Base-by-base conservation (phyloP, 1,140 invertebrate species). In the Grapholita molesta region DNA sequence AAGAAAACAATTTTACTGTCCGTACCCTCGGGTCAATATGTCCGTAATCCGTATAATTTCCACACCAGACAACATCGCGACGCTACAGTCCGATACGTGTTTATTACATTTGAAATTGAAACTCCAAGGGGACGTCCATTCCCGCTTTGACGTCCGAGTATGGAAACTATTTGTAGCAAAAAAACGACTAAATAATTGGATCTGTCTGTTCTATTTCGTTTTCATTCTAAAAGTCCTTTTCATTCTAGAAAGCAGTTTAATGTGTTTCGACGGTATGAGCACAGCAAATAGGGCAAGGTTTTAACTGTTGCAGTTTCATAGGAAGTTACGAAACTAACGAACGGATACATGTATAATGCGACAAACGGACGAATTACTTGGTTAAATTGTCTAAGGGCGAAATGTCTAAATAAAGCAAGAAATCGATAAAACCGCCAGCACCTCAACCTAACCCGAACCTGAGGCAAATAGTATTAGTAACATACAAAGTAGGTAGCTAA, bases 21-120 rank as follows among this genome's bases (percentile, higher is more conserved):
- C 42, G 21, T 48, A 21, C 42, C 42, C 42, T 48, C 42, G 42
- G 18, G 42, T 48, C 42, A 48, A 48, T 48, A 48, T 7, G 42
- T 48, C 42, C 42, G 42, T 48, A 61, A 18, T n/a, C n/a, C n/a
- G n/a, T n/a, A n/a, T n/a, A n/a, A 61, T 15, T 28, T 61, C 25
- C 55, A 15, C 55, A 21, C 12, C 55, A 61, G 23, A 32, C 5
- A 15, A 6, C 25, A 61, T 61, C 25, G 3, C 53, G 25, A 15
- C 24, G 28, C 6, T 61, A 25, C 28, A 61, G 25, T 15, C 4
- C 12, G 25, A 61, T 61, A 61, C 24, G 55, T 61, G 55, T 61
- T 61, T 61, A 61, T 61, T 61, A 61, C 55, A 61, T 25, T 61
- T 28, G 55, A 61, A 61, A 61, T 61, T 61, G 55, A 28, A 61